Percentiles rank a stretch among this genome's conserved stretches.
Evolutionary conservation across 2,888 invertebrate genomes (phyloP).

Genomic region (Chalcis sispes): DNA sequence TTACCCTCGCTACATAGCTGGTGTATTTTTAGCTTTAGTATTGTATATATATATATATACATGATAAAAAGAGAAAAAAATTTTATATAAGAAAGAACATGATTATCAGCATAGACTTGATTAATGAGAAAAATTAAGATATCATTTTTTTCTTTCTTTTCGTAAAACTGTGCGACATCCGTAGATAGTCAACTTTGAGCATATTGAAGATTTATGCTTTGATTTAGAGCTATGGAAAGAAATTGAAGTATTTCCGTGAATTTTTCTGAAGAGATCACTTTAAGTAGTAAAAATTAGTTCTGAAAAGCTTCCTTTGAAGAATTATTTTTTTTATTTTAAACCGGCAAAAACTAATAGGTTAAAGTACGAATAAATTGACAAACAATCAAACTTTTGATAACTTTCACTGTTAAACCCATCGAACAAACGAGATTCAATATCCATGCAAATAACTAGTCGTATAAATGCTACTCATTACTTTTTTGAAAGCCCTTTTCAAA

Average conservation of each 20-base stretch:
- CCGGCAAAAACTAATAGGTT: too few species aligned
- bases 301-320: not conserved
- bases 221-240: conserved; percentile 20
- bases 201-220: conserved; percentile 41
- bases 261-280: not conserved
- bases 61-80: conserved; percentile 19
- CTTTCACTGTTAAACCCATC: too few species aligned
- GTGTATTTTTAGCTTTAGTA: not conserved
- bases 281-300: conserved; percentile 8
- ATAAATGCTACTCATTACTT: too few species aligned
- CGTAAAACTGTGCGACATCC: not conserved
- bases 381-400: too few species aligned
- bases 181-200: not conserved
- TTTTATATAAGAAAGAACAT: conserved; percentile 16
- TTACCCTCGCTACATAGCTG: not conserved
- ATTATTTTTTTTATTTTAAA: not conserved
- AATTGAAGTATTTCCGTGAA: conserved; percentile 23
- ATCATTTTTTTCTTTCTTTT: not conserved
- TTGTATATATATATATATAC: not conserved
- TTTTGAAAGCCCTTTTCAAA: too few species aligned
- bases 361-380: too few species aligned
- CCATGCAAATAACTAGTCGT: too few species aligned
- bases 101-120: conserved; percentile 33
- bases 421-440: too few species aligned
- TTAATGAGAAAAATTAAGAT: conserved; percentile 25